These are phyloP conservation scores for Halcyon badia DNA, from an alignment of 2,797 vertebrate species.

Conservation along the genomic window DNA sequence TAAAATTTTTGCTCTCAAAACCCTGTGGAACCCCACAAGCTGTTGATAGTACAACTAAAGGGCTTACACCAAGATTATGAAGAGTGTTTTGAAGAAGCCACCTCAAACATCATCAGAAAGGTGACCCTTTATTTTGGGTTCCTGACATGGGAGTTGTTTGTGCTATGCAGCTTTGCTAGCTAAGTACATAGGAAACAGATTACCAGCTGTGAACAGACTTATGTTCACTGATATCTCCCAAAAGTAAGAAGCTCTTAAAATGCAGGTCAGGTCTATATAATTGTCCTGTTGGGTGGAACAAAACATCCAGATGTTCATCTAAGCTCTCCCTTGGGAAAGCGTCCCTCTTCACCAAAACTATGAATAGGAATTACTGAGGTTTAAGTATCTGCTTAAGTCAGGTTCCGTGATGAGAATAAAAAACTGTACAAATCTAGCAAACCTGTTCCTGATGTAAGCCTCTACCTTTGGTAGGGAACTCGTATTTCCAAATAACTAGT, in stretches of 20 bases:
- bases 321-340: not conserved
- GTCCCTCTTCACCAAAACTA: not conserved
- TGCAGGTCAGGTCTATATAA: not conserved
- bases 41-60: not conserved
- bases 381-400: not conserved
- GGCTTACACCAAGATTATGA: not conserved
- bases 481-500: not conserved
- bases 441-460: not conserved
- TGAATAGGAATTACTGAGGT: not conserved
- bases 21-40: not conserved
- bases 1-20: not conserved
- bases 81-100: not conserved
- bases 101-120: not conserved
- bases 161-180: not conserved
- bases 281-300: not conserved
- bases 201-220: not conserved
- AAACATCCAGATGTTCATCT: constrained; percentile 5
- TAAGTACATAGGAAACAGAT: not conserved
- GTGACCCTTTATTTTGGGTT: not conserved
- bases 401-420: not conserved
- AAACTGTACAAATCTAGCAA: not conserved
- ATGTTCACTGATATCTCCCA: not conserved
- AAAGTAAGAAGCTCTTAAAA: constrained; percentile 11
- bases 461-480: not conserved
- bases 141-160: not conserved